Base-by-base conservation (phyloP, 2,797 vertebrate species). In the Prionace glauca region DNA sequence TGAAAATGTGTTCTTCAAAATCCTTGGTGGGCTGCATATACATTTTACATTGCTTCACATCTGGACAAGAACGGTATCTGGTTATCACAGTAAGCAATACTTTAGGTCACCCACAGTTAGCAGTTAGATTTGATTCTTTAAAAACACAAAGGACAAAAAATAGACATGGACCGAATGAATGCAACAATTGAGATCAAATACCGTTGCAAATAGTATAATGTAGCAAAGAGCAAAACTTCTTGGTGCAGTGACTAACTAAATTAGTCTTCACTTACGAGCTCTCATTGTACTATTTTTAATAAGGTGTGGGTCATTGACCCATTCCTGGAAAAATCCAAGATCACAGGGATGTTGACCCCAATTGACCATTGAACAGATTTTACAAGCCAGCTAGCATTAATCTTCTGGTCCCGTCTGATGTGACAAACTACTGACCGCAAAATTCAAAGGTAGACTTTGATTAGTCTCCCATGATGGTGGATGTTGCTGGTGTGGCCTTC, bases 251-350 rank as follows among this genome's bases (percentile, higher is more conserved):
- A 90, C 29, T 26, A 3, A 90, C 26, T 56, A 10, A 88, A 62
- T 88, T 65, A 90, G 56, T 32, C 29, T 62, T 62, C 0, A 65
- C 56, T 65, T 62, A 65, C 29, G n/a, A n/a, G 32, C 3, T 5
- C 5, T 62, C 14, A 90, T 62, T 65, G 60, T 62, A 50, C 36
- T 94, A 69, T 94, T 72, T n/a, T 94, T 20, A 71, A 67, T 71
- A 94, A 72, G 65, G 22, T 45, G 10, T 16, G 69, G 88, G 60
- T 91, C 29, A 91, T 29, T 62, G 88, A 91, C 56, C 88, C 88
- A 91, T 56, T 72, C 67, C 11, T 94, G 92, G 92, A 69, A 94
- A 69, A 71, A 94, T 94, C n/a, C 65, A 67, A 67, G 90, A 92
- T 93, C 90, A 71, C 22, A 71, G 32, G 36, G 36, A 50, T 22